Evolutionary conservation across 2,113 vertebrate genomes (phyloP).

Genomic region (Hemicordylus capensis): DNA sequence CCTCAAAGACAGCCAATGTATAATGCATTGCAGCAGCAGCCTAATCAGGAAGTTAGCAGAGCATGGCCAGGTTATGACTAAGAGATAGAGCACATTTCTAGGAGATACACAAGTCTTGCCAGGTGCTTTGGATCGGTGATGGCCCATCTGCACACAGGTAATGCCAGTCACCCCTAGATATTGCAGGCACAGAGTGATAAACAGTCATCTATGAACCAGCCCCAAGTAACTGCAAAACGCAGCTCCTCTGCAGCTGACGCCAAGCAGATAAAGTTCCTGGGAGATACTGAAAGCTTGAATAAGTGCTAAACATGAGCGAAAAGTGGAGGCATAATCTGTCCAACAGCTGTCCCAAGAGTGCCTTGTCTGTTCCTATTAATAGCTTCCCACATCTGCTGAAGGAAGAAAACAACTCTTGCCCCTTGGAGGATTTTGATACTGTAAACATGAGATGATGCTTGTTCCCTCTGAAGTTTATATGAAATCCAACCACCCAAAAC

Average conservation of each 20-base stretch:
- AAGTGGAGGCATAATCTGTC: conserved; percentile 26
- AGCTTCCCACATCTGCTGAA: conserved; percentile 28
- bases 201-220: neutral
- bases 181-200: neutral
- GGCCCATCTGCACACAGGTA: neutral
- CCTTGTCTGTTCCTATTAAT: conserved; percentile 50
- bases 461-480: neutral
- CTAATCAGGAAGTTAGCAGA: too few relatives aligned
- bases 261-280: neutral
- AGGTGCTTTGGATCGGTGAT: neutral
- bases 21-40: too few relatives aligned
- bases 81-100: too few relatives aligned
- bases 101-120: too few relatives aligned
- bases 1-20: too few relatives aligned
- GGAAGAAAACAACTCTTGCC: conserved; percentile 33
- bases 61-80: too few relatives aligned
- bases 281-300: conserved; percentile 2
- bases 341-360: conserved; percentile 34
- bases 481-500: conserved; percentile 2
- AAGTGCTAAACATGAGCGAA: conserved; percentile 6
- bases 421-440: conserved; percentile 17
- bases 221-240: neutral
- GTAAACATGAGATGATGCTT: conserved; percentile 40
- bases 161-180: neutral
- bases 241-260: neutral